Conservation (phyloP, 1,140 invertebrate genomes). For the Anoplolepis gracilipes region DNA sequence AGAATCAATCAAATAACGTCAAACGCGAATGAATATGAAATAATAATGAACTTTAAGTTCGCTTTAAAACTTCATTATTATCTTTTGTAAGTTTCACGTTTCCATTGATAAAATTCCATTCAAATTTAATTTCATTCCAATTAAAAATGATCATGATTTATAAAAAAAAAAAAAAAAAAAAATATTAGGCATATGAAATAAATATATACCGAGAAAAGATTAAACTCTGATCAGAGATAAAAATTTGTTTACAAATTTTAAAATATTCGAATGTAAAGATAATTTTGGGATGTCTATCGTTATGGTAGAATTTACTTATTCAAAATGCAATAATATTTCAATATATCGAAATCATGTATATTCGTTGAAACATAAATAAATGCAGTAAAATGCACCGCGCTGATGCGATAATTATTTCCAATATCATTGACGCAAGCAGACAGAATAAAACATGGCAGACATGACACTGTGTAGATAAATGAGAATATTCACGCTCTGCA, state of each 20-base stretch:
- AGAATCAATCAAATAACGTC: conserved; percentile 14
- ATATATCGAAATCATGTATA: neutral
- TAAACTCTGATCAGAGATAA: neutral
- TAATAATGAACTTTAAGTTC: neutral
- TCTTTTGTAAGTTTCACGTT: neutral
- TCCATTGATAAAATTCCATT: conserved; percentile 2
- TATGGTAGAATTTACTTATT: neutral
- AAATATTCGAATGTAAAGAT: neutral
- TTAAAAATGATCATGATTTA: too few relatives aligned
- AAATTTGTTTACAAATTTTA: neutral
- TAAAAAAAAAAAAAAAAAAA: too few relatives aligned
- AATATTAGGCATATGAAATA: neutral
- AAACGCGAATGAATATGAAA: too few relatives aligned
- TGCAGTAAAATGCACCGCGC: neutral
- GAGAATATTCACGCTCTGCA: neutral
- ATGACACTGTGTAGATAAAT: conserved; percentile 19
- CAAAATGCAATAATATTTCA: neutral
- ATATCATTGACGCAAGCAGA: neutral
- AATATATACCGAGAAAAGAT: neutral
- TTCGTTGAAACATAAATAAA: conserved; percentile 1
- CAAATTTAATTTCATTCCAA: too few relatives aligned
- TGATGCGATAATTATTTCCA: conserved; percentile 39
- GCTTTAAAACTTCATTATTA: neutral
- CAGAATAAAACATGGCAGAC: conserved; percentile 2
- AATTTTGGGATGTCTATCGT: neutral